Evolutionary conservation across 2,888 invertebrate genomes (phyloP).

Genomic region (Malthinus seriepunctatus): DNA sequence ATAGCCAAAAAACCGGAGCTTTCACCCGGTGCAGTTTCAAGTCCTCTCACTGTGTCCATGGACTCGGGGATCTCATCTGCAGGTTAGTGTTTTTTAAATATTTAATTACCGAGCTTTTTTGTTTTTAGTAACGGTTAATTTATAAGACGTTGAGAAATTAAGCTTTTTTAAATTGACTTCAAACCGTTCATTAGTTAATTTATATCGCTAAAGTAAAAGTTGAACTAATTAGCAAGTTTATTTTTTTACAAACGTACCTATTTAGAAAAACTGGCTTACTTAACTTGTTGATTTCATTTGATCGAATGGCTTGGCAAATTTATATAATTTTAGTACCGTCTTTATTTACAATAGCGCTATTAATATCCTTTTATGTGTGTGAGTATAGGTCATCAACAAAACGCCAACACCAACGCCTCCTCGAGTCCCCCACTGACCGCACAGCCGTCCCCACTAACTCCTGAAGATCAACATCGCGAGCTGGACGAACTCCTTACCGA

Average conservation of each 20-base stretch:
- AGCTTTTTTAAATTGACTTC: no score
- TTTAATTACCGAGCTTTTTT: neutral
- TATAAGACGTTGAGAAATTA: neutral
- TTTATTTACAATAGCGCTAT: neutral
- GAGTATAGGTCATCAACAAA: slow-evolving; percentile 53
- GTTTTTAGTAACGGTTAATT: neutral
- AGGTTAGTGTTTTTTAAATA: slow-evolving; percentile 49
- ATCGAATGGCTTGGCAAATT: no score
- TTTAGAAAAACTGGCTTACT: no score
- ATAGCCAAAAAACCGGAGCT: slow-evolving; percentile 58
- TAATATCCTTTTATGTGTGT: neutral
- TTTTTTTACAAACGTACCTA: no score
- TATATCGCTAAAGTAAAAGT: no score
- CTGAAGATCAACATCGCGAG: slow-evolving; percentile 66
- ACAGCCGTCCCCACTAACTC: slow-evolving; percentile 54
- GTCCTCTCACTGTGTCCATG: slow-evolving; percentile 84
- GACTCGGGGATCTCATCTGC: slow-evolving; percentile 88
- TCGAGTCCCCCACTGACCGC: slow-evolving; percentile 53
- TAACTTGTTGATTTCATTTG: no score
- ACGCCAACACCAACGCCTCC: slow-evolving; percentile 55
- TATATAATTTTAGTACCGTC: no score
- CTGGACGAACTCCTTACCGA: slow-evolving; percentile 83
- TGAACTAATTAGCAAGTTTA: no score
- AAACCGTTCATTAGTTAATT: no score
- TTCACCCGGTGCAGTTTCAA: slow-evolving; percentile 61